phyloP scores from a whole-genome alignment of 2,797 vertebrate genomes.

The Carduelis carduelis region DNA sequence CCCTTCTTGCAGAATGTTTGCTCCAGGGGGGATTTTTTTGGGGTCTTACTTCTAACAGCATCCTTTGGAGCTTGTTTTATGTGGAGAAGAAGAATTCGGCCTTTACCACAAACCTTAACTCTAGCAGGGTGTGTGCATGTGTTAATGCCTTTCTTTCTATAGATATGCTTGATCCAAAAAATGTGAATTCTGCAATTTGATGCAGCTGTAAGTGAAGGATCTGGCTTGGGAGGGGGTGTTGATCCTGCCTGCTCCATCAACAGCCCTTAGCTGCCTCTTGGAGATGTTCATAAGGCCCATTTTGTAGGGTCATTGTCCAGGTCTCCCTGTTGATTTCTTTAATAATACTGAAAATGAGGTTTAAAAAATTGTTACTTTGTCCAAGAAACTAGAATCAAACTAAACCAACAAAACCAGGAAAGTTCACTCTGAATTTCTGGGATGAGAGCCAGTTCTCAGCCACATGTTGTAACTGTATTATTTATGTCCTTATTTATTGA shows the following conservation, averaged over 20 bases:
- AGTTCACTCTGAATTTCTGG: constrained; percentile 44
- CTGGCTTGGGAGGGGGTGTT: not conserved
- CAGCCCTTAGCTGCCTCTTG: not conserved
- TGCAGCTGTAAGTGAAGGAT: not conserved
- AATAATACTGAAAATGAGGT: not conserved
- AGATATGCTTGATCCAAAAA: not conserved
- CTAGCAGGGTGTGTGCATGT: not conserved
- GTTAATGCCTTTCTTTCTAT: not conserved
- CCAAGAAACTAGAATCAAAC: not conserved
- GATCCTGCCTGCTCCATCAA: not conserved
- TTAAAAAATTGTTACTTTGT: not conserved
- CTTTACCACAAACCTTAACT: not conserved
- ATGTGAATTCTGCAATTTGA: not conserved
- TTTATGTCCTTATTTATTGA: constrained; percentile 58
- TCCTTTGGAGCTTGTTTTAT: not conserved
- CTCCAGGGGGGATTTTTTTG: not conserved
- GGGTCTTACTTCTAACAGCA: not conserved
- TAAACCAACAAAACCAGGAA: constrained; percentile 25
- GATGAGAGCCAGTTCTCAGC: constrained; percentile 40
- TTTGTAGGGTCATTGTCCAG: not conserved
- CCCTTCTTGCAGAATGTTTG: not conserved
- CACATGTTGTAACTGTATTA: constrained; percentile 32
- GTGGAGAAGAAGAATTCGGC: not conserved
- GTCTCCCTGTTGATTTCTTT: not conserved
- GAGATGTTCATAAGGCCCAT: not conserved